Evolutionary conservation across 2,797 vertebrate species (phyloP), one percentile per base, ranked within the genome.

Genomic region (Fratercula arctica): DNA sequence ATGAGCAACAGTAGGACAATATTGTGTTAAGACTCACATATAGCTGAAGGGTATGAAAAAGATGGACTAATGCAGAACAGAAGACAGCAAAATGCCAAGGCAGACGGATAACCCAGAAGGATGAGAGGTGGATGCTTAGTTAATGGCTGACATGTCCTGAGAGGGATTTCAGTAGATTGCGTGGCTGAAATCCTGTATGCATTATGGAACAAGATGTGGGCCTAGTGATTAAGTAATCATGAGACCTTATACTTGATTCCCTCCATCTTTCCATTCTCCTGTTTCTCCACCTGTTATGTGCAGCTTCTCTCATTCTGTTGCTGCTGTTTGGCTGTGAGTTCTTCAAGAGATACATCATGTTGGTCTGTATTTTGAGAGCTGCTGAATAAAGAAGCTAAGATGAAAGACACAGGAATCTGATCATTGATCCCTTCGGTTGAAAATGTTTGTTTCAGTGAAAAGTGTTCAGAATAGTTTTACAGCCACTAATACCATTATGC

Each of bases 201-300:
- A 91, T 91, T 95, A 79, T 94, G 93, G 86, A 96, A 96, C 90
- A 91, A 94, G 74, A 77, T 84, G 89, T 95, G 79, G 87, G 64
- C 83, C 91, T 69, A 83, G 85, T 70, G 23, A 94, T 95, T 95
- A 97, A 96, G 87, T 95, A 96, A 96, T 96, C 83, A 95, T 96
- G 95, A 90, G 92, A 81, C 68, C 41, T 89, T 95, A 63, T 79
- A 95, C 91, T 94, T 64, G 77, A 94, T 95, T 94, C 90, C 66
- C 86, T 96, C 91, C 66, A 92, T 89, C 77, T 94, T 96, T 96
- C 91, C 94, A 94, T 93, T 95, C 94, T 97, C 92, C 63, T 96
- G 60, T 95, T 96, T 97, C 92, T 87, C 77, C 77, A 91, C 66
- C 84, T 96, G 82, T 91, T 85, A 43, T 46, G 53, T 45, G 29